Evolutionary conservation across 2,113 vertebrate genomes (phyloP), one percentile per base, ranked within the genome.

Genomic region (Typhlomys cinereus): DNA sequence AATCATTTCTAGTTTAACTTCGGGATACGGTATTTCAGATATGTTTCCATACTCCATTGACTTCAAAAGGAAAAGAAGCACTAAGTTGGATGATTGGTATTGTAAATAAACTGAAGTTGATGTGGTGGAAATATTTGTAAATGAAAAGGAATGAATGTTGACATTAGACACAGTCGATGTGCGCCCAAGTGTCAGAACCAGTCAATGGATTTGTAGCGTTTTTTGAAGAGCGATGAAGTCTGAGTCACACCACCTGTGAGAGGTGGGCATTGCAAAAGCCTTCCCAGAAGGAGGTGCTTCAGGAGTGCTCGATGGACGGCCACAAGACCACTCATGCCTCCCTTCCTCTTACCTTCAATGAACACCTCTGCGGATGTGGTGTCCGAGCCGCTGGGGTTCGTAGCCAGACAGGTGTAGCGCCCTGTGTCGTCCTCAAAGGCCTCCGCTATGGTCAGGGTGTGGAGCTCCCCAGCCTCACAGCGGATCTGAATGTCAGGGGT

Each of bases 391-490:
- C 98, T 94, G 36, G 98, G 97, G 98, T 99, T 99, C 78, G 99
- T 98, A 34, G 99, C 99, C 94, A 99, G 98, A 66, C 99, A 99
- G 97, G 99, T 99, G 93, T 99, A 99, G 62, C 99, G 99, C 7
- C 99, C 99, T 0, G 99, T 99, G 97, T 99, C 99, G 98, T 99
- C 99, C 97, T 99, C 99, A 74, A 99, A 99, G 94, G 99, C 99
- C 96, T 99, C 99, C 1, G 98, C 83, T n/a, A 99, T 99, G 97
- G 98, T 97, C 94, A 99, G 98, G 1, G 98, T 99, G 95, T 99
- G 99, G 85, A 98, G 98, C 88, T 99, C 98, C 74, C 97, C 99
- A 39, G 98, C 98, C 93, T 98, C 98, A 88, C 98, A 98, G 90
- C 0, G 94, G 97, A 99, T 99, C 92, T 99, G 99, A 88, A 99